Base-by-base conservation (phyloP, 2,888 invertebrate genomes). In the Orchestes rusci region DNA sequence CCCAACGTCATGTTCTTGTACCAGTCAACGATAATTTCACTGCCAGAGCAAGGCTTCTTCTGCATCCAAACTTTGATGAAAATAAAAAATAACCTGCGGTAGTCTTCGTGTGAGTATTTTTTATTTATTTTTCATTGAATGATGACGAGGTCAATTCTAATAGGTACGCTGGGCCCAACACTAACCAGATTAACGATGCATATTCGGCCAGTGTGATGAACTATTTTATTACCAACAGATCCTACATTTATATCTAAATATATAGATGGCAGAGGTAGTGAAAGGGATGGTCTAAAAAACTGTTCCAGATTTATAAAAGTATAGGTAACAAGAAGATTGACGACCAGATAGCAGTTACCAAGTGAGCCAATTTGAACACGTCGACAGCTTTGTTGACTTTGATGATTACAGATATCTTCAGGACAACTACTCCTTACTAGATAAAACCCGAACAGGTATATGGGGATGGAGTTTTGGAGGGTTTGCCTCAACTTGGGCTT, bases 381-480 rank as follows among this genome's bases (percentile, higher is more conserved):
- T n/a, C n/a, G n/a, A n/a, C n/a, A n/a, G n/a, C n/a, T n/a, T n/a
- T n/a, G n/a, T n/a, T n/a, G n/a, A n/a, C n/a, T n/a, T n/a, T 32
- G 5, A 40, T 16, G 41, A 33, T 40, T 35, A 4, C 59, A 82
- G 81, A 59, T 67, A 64, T 46, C 62, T 82, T 34, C 67, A 73
- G 35, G 60, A 68, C 16, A 64, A 59, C 8, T 75, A 73, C 53
- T 54, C 73, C 0, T 88, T 77, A 67, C 82, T 90, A 38, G 86
- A 90, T 61, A 68, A 73, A 0, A 68, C 73, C 2, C 76, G 77
- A 12, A 77, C 83, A 1, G 87, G 82, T 0, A 83, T 90, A 38
- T 91, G 88, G 87, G 92, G 92, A 27, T 93, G 93, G 93, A 92
- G 92, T 56, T 95, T 94, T 64, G 95, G 95, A 3, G 95, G 94